A percentile compares a stretch with the other conserved stretches of the same genome.
Conservation (phyloP, 1,140 invertebrate species). For the Pantala flavescens region DNA sequence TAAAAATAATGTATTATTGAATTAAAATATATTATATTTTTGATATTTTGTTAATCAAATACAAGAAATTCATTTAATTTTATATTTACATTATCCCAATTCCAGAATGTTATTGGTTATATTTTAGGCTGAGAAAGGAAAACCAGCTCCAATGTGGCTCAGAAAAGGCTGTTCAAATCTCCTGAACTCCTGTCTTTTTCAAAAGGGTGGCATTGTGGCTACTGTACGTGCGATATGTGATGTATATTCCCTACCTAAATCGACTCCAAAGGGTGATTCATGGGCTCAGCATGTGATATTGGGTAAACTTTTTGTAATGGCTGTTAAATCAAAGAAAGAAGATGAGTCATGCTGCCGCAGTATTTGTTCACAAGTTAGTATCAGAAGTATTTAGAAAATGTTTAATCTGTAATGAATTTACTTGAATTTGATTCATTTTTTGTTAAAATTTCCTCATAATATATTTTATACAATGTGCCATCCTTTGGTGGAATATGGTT, state of each 20-base stretch:
- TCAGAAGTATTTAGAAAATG: not conserved
- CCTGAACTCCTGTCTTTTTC: slow-evolving; percentile 44
- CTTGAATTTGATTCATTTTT: too few relatives aligned
- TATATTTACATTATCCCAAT: too few relatives aligned
- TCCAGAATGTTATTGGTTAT: too few relatives aligned
- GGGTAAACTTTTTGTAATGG: not conserved
- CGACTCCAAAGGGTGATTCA: not conserved
- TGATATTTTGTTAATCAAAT: too few relatives aligned
- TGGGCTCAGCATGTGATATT: not conserved
- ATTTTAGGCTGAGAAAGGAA: slow-evolving; percentile 15
- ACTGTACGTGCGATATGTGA: slow-evolving; percentile 51
- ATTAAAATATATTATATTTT: too few relatives aligned
- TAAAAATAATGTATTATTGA: too few relatives aligned
- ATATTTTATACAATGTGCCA: too few relatives aligned
- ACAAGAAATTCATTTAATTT: too few relatives aligned
- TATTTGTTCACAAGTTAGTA: not conserved
- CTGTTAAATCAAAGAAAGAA: not conserved
- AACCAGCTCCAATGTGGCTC: slow-evolving; percentile 48
- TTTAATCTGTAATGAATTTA: too few relatives aligned
- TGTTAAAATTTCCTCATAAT: too few relatives aligned
- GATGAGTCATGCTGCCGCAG: not conserved
- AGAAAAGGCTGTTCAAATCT: slow-evolving; percentile 46
- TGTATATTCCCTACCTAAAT: slow-evolving; percentile 34
- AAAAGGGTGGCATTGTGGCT: slow-evolving; percentile 47
- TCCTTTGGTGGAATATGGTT: too few relatives aligned